A percentile compares a stretch with the other conserved stretches of the same genome.
These are phyloP conservation scores for Tragelaphus scriptus DNA, from an alignment of 2,113 vertebrate species.

Conservation along the genomic window DNA sequence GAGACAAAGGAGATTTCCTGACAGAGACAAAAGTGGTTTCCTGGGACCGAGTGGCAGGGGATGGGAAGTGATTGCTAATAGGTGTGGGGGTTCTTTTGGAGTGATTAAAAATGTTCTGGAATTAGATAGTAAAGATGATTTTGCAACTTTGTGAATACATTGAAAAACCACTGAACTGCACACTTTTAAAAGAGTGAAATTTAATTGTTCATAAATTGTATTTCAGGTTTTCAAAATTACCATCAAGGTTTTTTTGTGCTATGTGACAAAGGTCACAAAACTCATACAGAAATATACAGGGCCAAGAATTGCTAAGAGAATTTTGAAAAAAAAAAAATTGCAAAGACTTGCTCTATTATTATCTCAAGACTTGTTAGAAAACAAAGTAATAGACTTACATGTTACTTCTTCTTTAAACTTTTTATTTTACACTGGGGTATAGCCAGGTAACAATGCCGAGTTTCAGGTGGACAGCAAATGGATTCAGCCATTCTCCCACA, in stretches of 20 bases:
- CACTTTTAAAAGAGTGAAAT: background rate
- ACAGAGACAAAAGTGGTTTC: background rate
- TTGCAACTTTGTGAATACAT: background rate
- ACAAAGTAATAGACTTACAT: background rate
- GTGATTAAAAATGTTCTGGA: background rate
- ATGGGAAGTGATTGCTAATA: background rate
- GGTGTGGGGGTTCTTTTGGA: background rate
- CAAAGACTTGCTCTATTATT: background rate
- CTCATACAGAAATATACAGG: background rate
- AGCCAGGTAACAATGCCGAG: background rate
- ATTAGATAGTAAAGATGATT: background rate
- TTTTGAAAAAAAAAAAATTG: background rate
- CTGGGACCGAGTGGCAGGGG: background rate
- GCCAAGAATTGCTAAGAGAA: background rate
- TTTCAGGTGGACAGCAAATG: background rate
- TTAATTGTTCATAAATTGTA: background rate
- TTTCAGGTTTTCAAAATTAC: background rate
- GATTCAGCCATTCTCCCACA: background rate
- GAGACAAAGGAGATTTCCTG: background rate
- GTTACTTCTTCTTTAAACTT: background rate
- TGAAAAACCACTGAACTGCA: background rate
- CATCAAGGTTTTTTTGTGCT: background rate
- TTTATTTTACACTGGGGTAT: background rate
- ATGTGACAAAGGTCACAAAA: background rate
- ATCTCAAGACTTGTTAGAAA: background rate